Conservation (phyloP, 2,888 invertebrate genomes). For the Nephrotoma appendiculata region DNA sequence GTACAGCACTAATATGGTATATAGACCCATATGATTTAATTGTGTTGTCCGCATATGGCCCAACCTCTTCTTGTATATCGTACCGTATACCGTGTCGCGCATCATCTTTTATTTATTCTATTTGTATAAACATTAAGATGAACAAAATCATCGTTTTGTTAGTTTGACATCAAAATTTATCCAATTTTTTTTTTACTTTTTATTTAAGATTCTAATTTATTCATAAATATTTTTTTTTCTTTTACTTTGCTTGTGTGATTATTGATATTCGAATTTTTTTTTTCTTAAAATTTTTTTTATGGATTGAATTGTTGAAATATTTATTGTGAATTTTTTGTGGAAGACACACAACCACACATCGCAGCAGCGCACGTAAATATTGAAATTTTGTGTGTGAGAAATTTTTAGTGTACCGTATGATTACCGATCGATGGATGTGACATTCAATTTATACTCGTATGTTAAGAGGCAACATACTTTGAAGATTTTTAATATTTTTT, state of each 20-base stretch:
- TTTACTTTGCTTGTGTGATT: neutral
- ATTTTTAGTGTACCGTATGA: neutral
- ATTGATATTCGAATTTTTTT: neutral
- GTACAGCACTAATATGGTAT: neutral
- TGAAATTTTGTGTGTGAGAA: neutral
- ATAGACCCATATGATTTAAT: neutral
- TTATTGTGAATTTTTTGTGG: neutral
- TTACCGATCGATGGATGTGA: neutral
- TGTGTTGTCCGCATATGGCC: neutral
- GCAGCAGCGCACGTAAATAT: neutral
- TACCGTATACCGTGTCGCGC: neutral
- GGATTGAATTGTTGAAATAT: neutral
- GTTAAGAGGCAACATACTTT: neutral
- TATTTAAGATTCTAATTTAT: neutral
- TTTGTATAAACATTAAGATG: neutral
- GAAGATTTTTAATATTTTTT: neutral
- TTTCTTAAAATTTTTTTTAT: neutral
- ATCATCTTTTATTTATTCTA: neutral
- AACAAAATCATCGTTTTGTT: neutral
- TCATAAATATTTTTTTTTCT: neutral
- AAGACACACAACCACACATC: neutral
- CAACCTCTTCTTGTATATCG: neutral
- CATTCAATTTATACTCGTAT: neutral
- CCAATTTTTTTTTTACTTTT: neutral
- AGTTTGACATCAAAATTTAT: neutral